Percentiles rank a stretch among this genome's conserved stretches.
phyloP scores from a whole-genome alignment of 2,797 vertebrate genomes.

The Halcyon smyrnensis region DNA sequence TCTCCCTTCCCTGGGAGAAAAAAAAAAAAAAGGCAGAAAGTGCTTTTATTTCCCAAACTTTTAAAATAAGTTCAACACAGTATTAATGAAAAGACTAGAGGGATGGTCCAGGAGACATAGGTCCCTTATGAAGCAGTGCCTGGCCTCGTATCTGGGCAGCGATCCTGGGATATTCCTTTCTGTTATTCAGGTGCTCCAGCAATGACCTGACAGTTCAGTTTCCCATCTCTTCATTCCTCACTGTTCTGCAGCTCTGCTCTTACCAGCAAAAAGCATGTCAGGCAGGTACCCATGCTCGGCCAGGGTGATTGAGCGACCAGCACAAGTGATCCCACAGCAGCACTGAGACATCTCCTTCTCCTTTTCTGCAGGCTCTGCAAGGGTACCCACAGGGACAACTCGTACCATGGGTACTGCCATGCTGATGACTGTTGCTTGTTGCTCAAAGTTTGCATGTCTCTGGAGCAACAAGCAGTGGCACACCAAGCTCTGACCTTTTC shows the following conservation, averaged over 20 bases:
- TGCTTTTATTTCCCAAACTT: neutral
- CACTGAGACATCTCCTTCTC: neutral
- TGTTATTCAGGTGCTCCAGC: neutral
- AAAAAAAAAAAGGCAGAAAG: neutral
- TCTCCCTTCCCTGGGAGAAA: neutral
- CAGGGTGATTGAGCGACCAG: neutral
- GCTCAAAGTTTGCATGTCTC: neutral
- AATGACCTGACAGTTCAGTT: neutral
- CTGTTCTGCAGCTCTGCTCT: neutral
- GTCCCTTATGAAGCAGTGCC: neutral
- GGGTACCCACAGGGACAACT: rapidly evolving
- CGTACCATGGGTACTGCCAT: rapidly evolving
- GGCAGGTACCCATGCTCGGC: neutral
- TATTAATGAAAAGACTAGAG: neutral
- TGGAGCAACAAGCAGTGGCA: neutral
- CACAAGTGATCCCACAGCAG: neutral
- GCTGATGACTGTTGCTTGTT: neutral
- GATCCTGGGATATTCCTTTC: neutral
- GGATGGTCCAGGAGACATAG: neutral
- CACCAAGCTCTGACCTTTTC: neutral
- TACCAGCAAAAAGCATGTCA: neutral
- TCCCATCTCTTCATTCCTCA: neutral
- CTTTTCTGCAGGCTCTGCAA: neutral
- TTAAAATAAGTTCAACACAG: neutral
- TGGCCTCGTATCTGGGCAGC: neutral